These are phyloP conservation scores for Danaus chrysippus DNA, from an alignment of 2,888 invertebrate species.

Conservation along the genomic window DNA sequence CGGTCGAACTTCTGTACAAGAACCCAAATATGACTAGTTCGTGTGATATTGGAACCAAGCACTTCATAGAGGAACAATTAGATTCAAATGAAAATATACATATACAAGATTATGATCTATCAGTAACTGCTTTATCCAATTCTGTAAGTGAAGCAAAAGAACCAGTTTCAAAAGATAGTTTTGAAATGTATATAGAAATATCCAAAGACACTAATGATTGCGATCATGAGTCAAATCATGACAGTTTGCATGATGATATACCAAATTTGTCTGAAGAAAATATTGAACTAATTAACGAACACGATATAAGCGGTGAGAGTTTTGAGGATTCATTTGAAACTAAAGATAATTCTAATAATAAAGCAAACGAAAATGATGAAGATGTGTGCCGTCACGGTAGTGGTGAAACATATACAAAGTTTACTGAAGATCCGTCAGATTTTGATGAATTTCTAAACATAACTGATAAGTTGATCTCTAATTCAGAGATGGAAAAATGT, in stretches of 20 bases:
- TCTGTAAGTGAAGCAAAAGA: constrained; percentile 26
- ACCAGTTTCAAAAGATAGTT: constrained; percentile 9
- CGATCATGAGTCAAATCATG: neutral
- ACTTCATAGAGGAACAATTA: constrained; percentile 34
- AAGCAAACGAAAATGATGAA: constrained; percentile 38
- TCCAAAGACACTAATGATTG: neutral
- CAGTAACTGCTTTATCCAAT: constrained; percentile 33
- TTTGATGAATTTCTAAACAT: constrained; percentile 68
- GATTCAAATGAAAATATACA: constrained; percentile 39
- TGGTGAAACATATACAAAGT: constrained; percentile 72
- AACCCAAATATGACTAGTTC: constrained; percentile 57
- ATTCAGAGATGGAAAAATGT: constrained; percentile 36
- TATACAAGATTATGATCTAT: constrained; percentile 33
- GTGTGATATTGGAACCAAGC: constrained; percentile 42
- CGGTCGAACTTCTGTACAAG: constrained; percentile 61
- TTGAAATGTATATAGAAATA: neutral
- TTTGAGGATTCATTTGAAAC: constrained; percentile 51
- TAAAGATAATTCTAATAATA: constrained; percentile 41
- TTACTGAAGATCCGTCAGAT: constrained; percentile 62
- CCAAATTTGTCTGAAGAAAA: constrained; percentile 49
- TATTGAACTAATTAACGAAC: constrained; percentile 54
- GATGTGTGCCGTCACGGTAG: constrained; percentile 58
- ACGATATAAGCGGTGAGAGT: constrained; percentile 49
- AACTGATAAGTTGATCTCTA: constrained; percentile 62
- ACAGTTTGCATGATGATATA: constrained; percentile 27